Evolutionary conservation across 2,888 invertebrate genomes (phyloP).

Genomic region (Phortica magna): DNA sequence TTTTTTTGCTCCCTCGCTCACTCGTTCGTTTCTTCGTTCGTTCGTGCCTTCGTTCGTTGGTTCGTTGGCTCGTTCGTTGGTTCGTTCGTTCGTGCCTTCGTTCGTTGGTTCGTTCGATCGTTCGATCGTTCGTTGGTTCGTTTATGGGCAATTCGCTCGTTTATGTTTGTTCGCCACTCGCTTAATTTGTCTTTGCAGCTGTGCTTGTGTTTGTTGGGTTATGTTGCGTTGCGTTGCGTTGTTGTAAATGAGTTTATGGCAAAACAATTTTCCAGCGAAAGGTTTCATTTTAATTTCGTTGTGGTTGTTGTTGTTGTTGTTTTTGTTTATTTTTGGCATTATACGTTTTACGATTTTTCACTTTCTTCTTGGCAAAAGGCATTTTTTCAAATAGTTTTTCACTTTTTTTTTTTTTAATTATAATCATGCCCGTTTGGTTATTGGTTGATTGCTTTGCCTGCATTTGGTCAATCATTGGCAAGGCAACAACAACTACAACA

Average conservation of each 20-base stretch:
- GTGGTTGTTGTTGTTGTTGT: background rate
- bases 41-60: background rate
- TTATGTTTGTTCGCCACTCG: background rate
- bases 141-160: background rate
- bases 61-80: background rate
- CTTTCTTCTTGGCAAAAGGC: slow-evolving; percentile 18
- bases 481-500: background rate
- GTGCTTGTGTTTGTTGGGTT: no score
- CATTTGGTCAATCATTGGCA: slow-evolving; percentile 8
- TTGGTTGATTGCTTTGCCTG: background rate
- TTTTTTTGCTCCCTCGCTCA: background rate
- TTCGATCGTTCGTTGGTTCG: background rate
- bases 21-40: background rate
- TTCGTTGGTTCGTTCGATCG: no score
- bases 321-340: slow-evolving; percentile 16
- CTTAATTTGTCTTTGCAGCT: background rate
- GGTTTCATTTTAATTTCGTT: background rate
- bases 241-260: background rate
- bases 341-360: slow-evolving; percentile 5
- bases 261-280: background rate
- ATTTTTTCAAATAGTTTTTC: slow-evolving; percentile 9
- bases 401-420: slow-evolving; percentile 4
- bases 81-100: no score
- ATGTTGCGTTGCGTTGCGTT: no score
- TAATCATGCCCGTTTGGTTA: background rate